phyloP scores from a whole-genome alignment of 92 coral and sea anemone genomes.

The Parazoanthus darwini region DNA sequence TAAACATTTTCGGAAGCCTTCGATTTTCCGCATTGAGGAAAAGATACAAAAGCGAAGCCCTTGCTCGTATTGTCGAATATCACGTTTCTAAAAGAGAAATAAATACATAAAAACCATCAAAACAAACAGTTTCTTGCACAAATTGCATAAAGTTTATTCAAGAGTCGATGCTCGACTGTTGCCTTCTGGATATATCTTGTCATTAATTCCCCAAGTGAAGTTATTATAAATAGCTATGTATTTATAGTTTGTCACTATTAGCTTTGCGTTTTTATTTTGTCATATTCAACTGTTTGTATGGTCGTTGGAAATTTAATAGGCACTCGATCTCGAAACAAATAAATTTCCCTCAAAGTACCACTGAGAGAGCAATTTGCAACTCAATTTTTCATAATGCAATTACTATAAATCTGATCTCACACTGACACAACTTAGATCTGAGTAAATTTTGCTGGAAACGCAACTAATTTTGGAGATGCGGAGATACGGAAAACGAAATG shows the following conservation, averaged over 20 bases:
- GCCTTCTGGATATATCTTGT: background rate
- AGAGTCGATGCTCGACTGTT: background rate
- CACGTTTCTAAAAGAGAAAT: background rate
- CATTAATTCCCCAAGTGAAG: background rate
- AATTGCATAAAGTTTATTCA: background rate
- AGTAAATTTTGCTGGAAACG: background rate
- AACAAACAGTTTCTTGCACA: background rate
- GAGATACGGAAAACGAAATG: background rate
- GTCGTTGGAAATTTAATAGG: background rate
- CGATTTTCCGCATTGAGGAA: conserved; percentile 31
- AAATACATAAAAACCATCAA: background rate
- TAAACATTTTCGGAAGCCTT: conserved; percentile 9
- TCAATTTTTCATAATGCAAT: too few relatives aligned
- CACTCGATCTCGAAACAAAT: background rate
- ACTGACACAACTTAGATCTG: background rate
- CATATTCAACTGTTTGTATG: background rate
- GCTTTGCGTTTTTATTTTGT: background rate
- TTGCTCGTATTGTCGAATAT: background rate
- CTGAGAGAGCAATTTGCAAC: background rate
- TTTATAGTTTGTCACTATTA: background rate
- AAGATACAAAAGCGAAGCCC: background rate
- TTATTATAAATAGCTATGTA: background rate
- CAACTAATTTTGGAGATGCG: background rate
- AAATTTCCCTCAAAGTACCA: background rate
- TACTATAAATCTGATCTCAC: background rate